These are phyloP conservation scores for Netelia fuscicornis DNA, from an alignment of 2,888 invertebrate species.

Conservation along the genomic window DNA sequence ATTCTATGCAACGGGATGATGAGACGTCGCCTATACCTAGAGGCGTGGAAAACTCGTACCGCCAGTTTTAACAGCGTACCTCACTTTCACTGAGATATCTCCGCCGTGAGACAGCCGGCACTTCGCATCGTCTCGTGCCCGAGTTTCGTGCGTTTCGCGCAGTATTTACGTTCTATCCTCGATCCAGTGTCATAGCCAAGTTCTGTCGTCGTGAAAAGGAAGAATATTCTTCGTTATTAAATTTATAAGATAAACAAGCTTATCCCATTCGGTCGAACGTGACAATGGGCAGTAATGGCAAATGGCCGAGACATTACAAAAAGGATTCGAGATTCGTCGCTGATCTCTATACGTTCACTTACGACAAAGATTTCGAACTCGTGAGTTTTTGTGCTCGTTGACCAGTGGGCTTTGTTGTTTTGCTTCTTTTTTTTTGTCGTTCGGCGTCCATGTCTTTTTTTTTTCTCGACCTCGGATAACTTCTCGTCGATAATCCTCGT, in stretches of 20 bases:
- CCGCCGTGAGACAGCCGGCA: slow-evolving; percentile 2
- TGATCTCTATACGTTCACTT: slow-evolving; percentile 94
- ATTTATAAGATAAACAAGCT: background rate
- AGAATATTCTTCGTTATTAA: background rate
- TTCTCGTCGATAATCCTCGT: background rate
- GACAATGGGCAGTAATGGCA: slow-evolving; percentile 78
- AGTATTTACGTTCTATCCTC: background rate
- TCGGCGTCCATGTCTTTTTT: background rate
- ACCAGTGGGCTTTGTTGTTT: background rate
- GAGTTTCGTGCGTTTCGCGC: slow-evolving; percentile 14
- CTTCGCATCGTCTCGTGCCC: slow-evolving; percentile 20
- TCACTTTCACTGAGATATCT: slow-evolving; percentile 63
- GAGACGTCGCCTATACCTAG: slow-evolving; percentile 31
- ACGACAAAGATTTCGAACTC: slow-evolving; percentile 89
- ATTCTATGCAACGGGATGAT: background rate
- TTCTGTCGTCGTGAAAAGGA: background rate
- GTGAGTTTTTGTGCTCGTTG: slow-evolving; percentile 74
- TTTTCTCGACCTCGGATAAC: slow-evolving; percentile 52
- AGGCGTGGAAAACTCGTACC: slow-evolving; percentile 63
- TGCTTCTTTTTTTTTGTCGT: background rate
- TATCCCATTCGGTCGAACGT: background rate
- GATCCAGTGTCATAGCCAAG: background rate
- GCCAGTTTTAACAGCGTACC: slow-evolving; percentile 36
- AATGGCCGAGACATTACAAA: slow-evolving; percentile 92
- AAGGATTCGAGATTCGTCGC: slow-evolving; percentile 93